Base-by-base conservation (phyloP, 64 coral and sea anemone species). In the Montipora efflorescens region DNA sequence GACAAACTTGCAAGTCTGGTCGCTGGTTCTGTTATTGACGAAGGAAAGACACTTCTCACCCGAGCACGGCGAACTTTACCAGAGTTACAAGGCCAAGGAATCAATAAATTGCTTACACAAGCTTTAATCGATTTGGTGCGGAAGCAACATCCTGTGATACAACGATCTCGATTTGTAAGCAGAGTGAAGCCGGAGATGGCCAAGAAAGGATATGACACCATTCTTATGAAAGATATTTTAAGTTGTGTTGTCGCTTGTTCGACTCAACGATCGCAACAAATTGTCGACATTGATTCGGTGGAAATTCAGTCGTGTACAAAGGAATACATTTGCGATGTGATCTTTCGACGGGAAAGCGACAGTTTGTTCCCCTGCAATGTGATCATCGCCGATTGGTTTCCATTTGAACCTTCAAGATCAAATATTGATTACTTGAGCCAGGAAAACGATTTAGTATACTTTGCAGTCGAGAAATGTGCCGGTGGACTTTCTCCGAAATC, bases 391-490 rank as follows among this genome's bases (percentile, higher is more conserved):
- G 79, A 79, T 4, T 25, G 58, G 16, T 45, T 50, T 13, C 89
- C 80, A n/a, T 48, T 55, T 2, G 87, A 90, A 36, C 76, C 67
- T 43, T 7, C 25, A 4, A 67, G 79, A 9, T 25, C n/a, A 57
- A 94, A 94, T 70, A 16, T 94, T 20, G 87, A 90, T 48, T 58
- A 73, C 7, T 64, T 94, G 23, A 64, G 50, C 8, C 18, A 74
- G 16, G 87, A 94, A 45, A n/a, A 68, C 12, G 79, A 95, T 68
- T 57, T 21, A 14, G 3, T 47, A 3, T 44, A 90, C 48, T 67
- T 84, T 19, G 88, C 49, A 13, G 93, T 78, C 20, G 87, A 66
- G 46, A 84, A 25, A 62, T 45, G 53, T n/a, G 47, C 21, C 47
- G 59, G 36, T 47, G 61, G 9, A 15, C 15, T 1, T 18, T 18